phyloP scores from a whole-genome alignment of 2,888 invertebrate species.

The Drosophila conformis region DNA sequence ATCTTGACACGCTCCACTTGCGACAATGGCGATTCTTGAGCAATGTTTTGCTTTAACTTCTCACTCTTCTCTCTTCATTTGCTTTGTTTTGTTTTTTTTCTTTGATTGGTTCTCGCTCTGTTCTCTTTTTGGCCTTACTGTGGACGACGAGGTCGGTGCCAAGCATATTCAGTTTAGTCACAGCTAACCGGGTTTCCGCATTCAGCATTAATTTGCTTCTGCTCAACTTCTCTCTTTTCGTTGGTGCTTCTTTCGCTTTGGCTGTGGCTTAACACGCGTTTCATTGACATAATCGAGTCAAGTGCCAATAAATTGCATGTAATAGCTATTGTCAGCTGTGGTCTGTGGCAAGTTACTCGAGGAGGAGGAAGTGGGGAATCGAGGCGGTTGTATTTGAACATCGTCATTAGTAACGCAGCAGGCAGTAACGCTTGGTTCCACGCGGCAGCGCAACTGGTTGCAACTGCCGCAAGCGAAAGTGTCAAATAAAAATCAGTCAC shows the following conservation, averaged over 20 bases:
- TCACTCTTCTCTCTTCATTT: background rate
- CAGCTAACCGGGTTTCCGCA: constrained; percentile 4
- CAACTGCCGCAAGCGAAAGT: constrained; percentile 61
- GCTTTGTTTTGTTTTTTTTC: too few relatives aligned
- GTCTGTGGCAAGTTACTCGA: background rate
- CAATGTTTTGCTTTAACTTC: constrained; percentile 13
- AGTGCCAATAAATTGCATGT: constrained; percentile 73
- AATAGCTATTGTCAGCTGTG: constrained; percentile 31
- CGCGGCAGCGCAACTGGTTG: constrained; percentile 49
- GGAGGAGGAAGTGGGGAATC: too few relatives aligned
- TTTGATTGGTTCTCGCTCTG: background rate
- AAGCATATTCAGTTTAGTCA: background rate
- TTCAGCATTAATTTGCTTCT: constrained; percentile 1
- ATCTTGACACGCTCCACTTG: constrained; percentile 49
- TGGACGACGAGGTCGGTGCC: background rate
- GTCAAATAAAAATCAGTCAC: constrained; percentile 43
- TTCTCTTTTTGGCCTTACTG: background rate
- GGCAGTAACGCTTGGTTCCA: constrained; percentile 68
- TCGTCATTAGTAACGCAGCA: constrained; percentile 69
- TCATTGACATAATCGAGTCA: constrained; percentile 67
- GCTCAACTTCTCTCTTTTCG: background rate
- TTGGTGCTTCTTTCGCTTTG: background rate
- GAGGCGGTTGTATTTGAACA: background rate
- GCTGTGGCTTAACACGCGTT: constrained; percentile 31
- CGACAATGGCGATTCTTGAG: constrained; percentile 25